phyloP scores from a whole-genome alignment of 2,797 vertebrate genomes.

The Amniataba percoides region DNA sequence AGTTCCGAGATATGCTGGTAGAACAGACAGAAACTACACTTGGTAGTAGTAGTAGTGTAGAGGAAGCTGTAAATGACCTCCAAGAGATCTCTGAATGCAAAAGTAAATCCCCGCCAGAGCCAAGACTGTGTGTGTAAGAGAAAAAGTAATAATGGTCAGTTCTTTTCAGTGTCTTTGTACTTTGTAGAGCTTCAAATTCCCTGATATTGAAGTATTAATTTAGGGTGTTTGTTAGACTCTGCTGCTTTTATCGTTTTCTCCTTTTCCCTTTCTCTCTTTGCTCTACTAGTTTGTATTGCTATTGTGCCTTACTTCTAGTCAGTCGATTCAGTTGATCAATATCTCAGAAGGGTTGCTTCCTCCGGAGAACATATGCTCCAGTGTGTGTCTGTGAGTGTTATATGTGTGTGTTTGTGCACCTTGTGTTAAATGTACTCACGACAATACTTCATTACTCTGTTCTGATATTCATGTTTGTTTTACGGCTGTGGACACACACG shows the following conservation, averaged over 20 bases:
- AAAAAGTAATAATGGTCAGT: neutral
- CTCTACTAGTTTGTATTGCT: conserved; percentile 30
- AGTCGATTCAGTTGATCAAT: conserved; percentile 51
- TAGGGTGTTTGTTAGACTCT: neutral
- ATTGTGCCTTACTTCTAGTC: conserved; percentile 31
- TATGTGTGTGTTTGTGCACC: neutral
- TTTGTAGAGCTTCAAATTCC: neutral
- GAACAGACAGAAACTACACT: too few relatives aligned
- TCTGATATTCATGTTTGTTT: conserved; percentile 10
- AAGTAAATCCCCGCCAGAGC: neutral
- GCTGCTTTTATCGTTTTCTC: neutral
- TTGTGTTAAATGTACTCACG: neutral
- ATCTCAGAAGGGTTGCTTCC: conserved; percentile 4
- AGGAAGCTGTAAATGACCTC: conserved; percentile 1
- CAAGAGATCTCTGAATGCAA: neutral
- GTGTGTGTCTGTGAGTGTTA: neutral
- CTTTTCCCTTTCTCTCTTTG: conserved; percentile 6
- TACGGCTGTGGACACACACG: neutral
- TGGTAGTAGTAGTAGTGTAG: too few relatives aligned
- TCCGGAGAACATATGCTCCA: neutral
- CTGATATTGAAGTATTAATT: conserved; percentile 1
- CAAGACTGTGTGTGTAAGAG: neutral
- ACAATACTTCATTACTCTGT: neutral
- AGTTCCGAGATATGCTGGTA: neutral
- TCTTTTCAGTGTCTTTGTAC: conserved; percentile 1